Evolutionary conservation across 2,113 vertebrate genomes (phyloP), one percentile per base, ranked within the genome.

Genomic region (Platysternon megacephalum): DNA sequence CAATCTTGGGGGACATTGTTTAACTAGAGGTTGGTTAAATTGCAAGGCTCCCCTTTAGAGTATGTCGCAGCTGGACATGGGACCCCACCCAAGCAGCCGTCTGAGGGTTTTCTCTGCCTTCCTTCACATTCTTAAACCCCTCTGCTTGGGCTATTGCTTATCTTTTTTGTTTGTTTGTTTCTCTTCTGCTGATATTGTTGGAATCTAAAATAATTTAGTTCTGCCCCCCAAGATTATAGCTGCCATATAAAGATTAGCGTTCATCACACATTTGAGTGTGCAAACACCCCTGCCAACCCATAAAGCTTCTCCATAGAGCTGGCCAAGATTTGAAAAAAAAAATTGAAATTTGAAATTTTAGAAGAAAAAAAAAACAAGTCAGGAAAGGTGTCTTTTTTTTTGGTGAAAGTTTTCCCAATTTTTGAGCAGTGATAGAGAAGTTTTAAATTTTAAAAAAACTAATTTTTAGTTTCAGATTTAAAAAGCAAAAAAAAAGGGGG

Each of bases 21-120:
- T 32, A 10, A 1, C 9, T 16, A 19, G 12, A 39, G 12, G 0
- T 0, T 19, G n/a, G 19, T n/a, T 68, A 29, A 29, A 29, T 1
- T 2, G 49, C 72, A 51, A 46, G 52, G 72, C 72, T 74, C 39
- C 22, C 22, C 1, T 74, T 10, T 74, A 44, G 5, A 19, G 22
- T 74, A 8, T 5, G 48, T 14, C n/a, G 21, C 32, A 85, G 48
- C 2, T 78, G 79, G 5, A 24, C 44, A 72, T 58, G 55, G 39
- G 28, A 2, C 4, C 24, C 39, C 52, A 56, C 0, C 0, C 26
- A 8, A 3, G 14, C 39, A 21, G 11, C 6, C 13, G n/a, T 46
- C 72, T 28, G 39, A 39, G 17, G 26, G 14, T 55, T 52, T 83
- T 8, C 35, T 83, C 32, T 2, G 44, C 1, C 2, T 1, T 5